Conservation (phyloP, 2,797 vertebrate genomes). For the Chaetodon trifasciatus region DNA sequence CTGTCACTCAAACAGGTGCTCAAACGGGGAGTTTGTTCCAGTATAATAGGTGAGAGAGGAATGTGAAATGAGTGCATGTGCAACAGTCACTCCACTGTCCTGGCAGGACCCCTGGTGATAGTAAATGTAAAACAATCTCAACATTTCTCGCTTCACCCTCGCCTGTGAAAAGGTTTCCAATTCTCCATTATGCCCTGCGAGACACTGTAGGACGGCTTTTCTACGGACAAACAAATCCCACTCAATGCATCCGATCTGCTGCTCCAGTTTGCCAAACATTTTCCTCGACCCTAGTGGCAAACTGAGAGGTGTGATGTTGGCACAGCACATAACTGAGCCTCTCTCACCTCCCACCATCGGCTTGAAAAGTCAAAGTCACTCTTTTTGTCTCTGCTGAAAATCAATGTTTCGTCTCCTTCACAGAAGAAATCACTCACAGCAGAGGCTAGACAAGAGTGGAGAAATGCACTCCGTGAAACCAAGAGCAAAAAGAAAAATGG, state of each 20-base stretch:
- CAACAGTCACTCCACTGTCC: not conserved
- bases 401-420: slow-evolving; percentile 4
- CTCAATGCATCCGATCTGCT: slow-evolving; percentile 25
- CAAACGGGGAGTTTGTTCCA: no score
- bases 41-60: not conserved
- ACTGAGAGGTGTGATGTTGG: slow-evolving; percentile 56
- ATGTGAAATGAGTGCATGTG: not conserved
- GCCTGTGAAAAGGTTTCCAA: slow-evolving; percentile 16
- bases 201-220: slow-evolving; percentile 11
- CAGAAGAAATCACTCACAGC: slow-evolving; percentile 27
- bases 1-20: no score
- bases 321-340: slow-evolving; percentile 48
- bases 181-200: not conserved
- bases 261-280: slow-evolving; percentile 44
- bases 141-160: not conserved
- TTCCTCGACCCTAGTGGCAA: slow-evolving; percentile 53
- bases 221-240: slow-evolving; percentile 32
- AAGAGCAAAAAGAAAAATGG: slow-evolving; percentile 12
- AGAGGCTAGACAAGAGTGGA: slow-evolving; percentile 5
- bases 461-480: not conserved
- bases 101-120: slow-evolving; percentile 3
- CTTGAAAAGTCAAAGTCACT: slow-evolving; percentile 48
- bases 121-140: slow-evolving; percentile 11
- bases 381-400: slow-evolving; percentile 44
- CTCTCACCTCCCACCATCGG: slow-evolving; percentile 44